A percentile compares a stretch with the other conserved stretches of the same genome.
phyloP scores from a whole-genome alignment of 2,797 vertebrate genomes.

The Salarias fasciatus region DNA sequence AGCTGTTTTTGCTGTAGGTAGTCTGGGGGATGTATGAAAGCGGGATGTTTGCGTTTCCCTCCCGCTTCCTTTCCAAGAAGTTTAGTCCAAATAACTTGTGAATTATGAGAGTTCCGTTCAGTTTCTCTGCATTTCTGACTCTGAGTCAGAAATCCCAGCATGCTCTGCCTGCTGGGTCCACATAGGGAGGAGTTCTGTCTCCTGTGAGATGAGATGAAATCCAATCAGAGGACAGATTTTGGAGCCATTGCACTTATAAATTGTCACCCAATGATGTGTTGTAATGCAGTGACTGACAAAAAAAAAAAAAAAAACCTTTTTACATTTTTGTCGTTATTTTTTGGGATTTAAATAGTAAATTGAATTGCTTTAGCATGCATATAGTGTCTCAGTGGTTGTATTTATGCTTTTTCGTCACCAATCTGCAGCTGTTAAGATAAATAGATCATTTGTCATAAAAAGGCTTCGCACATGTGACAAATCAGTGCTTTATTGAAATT shows the following conservation, averaged over 20 bases:
- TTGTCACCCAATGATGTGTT: neutral
- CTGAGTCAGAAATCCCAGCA: slow-evolving; percentile 26
- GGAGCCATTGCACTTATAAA: too few species aligned
- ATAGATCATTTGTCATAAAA: too few species aligned
- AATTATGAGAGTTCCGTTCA: slow-evolving; percentile 12
- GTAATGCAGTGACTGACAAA: too few species aligned
- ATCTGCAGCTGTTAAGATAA: too few species aligned
- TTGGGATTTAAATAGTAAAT: too few species aligned
- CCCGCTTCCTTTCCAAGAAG: neutral
- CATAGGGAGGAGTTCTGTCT: slow-evolving; percentile 7
- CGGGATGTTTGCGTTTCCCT: slow-evolving; percentile 21
- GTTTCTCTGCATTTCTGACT: slow-evolving; percentile 5
- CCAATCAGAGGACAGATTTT: slow-evolving; percentile 38
- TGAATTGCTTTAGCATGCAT: too few species aligned
- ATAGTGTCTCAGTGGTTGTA: too few species aligned
- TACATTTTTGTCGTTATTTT: too few species aligned
- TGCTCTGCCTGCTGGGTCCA: slow-evolving; percentile 19
- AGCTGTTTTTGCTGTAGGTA: slow-evolving; percentile 1
- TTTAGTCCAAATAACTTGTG: neutral
- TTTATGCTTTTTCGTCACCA: neutral
- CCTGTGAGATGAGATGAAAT: slow-evolving; percentile 17
- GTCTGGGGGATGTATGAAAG: neutral
- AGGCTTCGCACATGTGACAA: neutral
- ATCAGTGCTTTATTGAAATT: neutral
- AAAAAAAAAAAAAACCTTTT: too few species aligned